Conservation (phyloP, 2,888 invertebrate species). For the Lymantria dispar region DNA sequence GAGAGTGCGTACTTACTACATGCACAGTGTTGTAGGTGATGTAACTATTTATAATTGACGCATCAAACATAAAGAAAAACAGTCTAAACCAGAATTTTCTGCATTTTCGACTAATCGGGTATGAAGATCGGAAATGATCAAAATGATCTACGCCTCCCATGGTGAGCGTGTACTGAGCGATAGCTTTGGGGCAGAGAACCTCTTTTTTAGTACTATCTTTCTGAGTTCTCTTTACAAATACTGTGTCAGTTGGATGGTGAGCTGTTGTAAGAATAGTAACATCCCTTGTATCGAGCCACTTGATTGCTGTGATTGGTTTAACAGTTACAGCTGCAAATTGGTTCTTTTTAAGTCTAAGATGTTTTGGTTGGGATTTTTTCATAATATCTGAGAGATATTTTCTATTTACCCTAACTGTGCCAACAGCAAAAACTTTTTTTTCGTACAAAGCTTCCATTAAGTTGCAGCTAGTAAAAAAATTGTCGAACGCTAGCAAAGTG, state of each 20-base stretch:
- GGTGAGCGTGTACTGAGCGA: conserved; percentile 19
- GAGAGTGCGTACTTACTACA: neutral
- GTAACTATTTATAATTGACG: conserved; percentile 14
- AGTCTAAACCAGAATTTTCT: conserved; percentile 1
- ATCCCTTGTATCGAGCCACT: conserved; percentile 28
- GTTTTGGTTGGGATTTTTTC: conserved; percentile 8
- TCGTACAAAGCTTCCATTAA: conserved; percentile 9
- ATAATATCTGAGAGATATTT: conserved; percentile 11
- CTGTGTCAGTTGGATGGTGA: conserved; percentile 20
- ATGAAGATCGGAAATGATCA: conserved; percentile 11
- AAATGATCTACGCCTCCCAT: conserved; percentile 20
- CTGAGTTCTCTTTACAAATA: conserved; percentile 19
- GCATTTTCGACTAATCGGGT: conserved; percentile 1
- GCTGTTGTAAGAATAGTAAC: conserved; percentile 32
- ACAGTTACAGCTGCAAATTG: conserved; percentile 34
- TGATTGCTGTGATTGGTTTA: conserved; percentile 33
- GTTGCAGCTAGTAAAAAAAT: conserved; percentile 10
- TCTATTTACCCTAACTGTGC: conserved; percentile 10
- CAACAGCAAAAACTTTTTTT: conserved; percentile 9
- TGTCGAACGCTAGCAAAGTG: conserved; percentile 10
- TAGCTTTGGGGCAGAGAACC: conserved; percentile 18
- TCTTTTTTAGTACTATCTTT: conserved; percentile 21
- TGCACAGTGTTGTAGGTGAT: conserved; percentile 4
- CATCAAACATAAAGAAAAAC: conserved; percentile 2
- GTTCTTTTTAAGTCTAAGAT: conserved; percentile 30